A percentile compares a stretch with the other conserved stretches of the same genome.
phyloP scores from a whole-genome alignment of 1,140 invertebrate genomes.

The Calycopis cecrops region DNA sequence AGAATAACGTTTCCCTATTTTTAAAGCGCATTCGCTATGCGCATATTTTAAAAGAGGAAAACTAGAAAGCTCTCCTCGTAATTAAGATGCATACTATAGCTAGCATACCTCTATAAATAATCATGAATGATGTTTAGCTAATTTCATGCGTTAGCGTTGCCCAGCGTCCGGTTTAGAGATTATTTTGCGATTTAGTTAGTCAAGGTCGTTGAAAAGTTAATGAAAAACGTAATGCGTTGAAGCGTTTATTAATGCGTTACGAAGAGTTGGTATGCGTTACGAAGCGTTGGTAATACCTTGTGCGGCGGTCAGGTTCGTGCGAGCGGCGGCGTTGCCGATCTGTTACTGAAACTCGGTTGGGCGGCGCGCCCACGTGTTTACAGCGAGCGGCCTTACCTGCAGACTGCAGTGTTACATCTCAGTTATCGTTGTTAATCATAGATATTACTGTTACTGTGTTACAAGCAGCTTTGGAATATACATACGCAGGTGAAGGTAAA shows the following conservation, averaged over 20 bases:
- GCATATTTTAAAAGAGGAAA: slow-evolving; percentile 5
- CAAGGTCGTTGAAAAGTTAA: slow-evolving; percentile 57
- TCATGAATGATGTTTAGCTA: not conserved
- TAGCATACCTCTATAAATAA: no score
- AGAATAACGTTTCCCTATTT: slow-evolving; percentile 40
- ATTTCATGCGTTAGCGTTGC: no score
- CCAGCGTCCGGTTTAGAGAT: no score
- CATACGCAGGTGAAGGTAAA: no score
- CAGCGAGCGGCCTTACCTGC: slow-evolving; percentile 48
- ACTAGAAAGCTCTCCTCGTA: no score
- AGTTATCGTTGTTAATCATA: slow-evolving; percentile 10
- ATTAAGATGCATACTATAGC: no score
- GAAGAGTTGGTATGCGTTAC: slow-evolving; percentile 52
- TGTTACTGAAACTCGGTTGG: slow-evolving; percentile 53
- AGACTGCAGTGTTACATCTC: slow-evolving; percentile 37
- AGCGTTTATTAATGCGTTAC: slow-evolving; percentile 60
- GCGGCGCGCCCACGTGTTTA: slow-evolving; percentile 50
- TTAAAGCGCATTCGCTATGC: slow-evolving; percentile 23
- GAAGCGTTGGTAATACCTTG: slow-evolving; percentile 53
- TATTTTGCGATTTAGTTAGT: slow-evolving; percentile 31
- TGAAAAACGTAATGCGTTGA: slow-evolving; percentile 44
- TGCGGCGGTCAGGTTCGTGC: slow-evolving; percentile 67
- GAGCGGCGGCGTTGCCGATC: slow-evolving; percentile 60
- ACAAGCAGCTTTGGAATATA: no score
- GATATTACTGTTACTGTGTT: not conserved